Conservation (phyloP, 2,888 invertebrate genomes). For the Apotomis betuletana region DNA sequence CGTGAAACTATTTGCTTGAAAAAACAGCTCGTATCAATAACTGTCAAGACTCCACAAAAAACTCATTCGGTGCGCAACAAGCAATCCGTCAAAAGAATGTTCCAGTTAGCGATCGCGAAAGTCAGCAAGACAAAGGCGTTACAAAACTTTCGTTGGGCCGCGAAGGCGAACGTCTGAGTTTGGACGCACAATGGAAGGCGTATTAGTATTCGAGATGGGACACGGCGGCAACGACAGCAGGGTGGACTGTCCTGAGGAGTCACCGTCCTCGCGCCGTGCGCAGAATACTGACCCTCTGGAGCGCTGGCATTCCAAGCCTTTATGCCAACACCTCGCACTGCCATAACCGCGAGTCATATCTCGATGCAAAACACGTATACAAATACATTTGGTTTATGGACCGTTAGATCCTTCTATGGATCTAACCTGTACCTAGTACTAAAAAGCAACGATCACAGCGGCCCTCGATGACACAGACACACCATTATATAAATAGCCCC, state of each 20-base stretch:
- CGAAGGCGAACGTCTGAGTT: slow-evolving; percentile 61
- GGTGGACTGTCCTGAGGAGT: slow-evolving; percentile 75
- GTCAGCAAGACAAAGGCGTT: slow-evolving; percentile 74
- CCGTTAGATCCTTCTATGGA: slow-evolving; percentile 69
- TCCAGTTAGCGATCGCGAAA: slow-evolving; percentile 73
- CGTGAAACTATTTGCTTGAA: slow-evolving; percentile 25
- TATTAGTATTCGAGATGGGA: slow-evolving; percentile 75
- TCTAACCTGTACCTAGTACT: slow-evolving; percentile 5
- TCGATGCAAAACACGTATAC: slow-evolving; percentile 71
- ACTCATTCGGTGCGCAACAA: slow-evolving; percentile 49
- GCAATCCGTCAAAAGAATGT: slow-evolving; percentile 62
- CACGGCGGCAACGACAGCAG: slow-evolving; percentile 65
- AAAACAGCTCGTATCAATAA: slow-evolving; percentile 49
- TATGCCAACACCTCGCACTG: slow-evolving; percentile 63
- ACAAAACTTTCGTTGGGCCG: slow-evolving; percentile 74
- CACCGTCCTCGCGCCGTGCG: slow-evolving; percentile 74
- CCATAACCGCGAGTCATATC: slow-evolving; percentile 69
- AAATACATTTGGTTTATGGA: slow-evolving; percentile 62
- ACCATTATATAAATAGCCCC: background rate
- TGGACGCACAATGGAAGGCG: slow-evolving; percentile 62
- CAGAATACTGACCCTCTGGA: slow-evolving; percentile 69
- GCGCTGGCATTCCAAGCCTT: slow-evolving; percentile 66
- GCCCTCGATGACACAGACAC: slow-evolving; percentile 24
- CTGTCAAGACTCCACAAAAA: slow-evolving; percentile 50
- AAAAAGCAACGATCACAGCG: slow-evolving; percentile 44